Base-by-base conservation (phyloP, 2,888 invertebrate genomes). In the Callimorpha dominula region DNA sequence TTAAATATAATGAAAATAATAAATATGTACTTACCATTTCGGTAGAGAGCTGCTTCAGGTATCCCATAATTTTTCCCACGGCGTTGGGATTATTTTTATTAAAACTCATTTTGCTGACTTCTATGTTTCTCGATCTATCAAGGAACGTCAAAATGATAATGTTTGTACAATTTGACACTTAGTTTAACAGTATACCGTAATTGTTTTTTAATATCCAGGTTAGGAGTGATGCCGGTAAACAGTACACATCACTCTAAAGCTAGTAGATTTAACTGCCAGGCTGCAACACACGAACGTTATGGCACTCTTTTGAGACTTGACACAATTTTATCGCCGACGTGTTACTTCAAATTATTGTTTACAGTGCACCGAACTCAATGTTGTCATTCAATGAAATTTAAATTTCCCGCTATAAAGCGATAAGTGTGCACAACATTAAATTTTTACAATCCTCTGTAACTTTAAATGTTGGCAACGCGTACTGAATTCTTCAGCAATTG, bases 51-150 rank as follows among this genome's bases (percentile, higher is more conserved):
- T 96, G 95, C 86, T 93, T 94, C 79, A 96, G 90, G 86, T 94
- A 95, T 82, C 91, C 96, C 95, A 96, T 94, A 79, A 96, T 91
- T 87, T 96, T 96, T 91, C 93, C 96, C 93, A 96, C 87, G 60
- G 95, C 89, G 84, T 95, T 95, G 86, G 95, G 94, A 87, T 95
- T 95, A 82, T 95, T 94, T 90, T 95, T 95, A 86, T 96, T 95
- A 87, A 96, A 96, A 86, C 96, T 96, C 96, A 96, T 96, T 89
- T 93, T 95, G 91, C 86, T 81, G 86, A 80, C 85, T 88, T 88
- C 84, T 65, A 77, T 81, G 72, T 66, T 31, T 79, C 87, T 76
- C 78, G 83, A 82, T 86, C 83, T 82, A 86, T 94, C 94, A 94
- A 86, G 94, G 94, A 87, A 95, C 94, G 91, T 92, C 90, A 81